Conservation (phyloP, 2,113 vertebrate genomes). For the Pseudolaguvia tuberculata region DNA sequence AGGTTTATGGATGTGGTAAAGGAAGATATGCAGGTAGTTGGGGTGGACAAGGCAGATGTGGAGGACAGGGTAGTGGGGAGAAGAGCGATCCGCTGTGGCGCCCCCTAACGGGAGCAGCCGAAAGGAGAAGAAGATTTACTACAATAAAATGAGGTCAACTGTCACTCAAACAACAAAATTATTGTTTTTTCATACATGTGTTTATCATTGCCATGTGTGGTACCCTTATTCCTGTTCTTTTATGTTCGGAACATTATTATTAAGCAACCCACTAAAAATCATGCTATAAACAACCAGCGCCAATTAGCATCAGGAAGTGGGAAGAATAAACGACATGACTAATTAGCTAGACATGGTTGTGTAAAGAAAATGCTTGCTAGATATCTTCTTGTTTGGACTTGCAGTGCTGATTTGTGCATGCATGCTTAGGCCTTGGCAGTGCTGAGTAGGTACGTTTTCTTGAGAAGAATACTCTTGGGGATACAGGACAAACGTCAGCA, state of each 20-base stretch:
- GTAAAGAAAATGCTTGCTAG: neutral
- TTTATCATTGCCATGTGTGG: neutral
- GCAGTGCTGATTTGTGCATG: neutral
- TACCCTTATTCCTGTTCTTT: constrained; percentile 11
- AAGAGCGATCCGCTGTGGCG: too few relatives aligned
- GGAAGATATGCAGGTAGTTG: too few relatives aligned
- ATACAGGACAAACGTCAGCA: neutral
- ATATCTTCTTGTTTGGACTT: constrained; percentile 6
- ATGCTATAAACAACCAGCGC: neutral
- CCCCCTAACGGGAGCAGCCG: too few relatives aligned
- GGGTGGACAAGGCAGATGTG: too few relatives aligned
- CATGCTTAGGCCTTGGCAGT: neutral
- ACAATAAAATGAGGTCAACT: too few relatives aligned
- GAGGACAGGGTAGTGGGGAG: too few relatives aligned
- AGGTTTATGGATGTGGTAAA: too few relatives aligned
- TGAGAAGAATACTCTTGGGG: neutral
- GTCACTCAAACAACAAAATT: too few relatives aligned
- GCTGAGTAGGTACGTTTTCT: neutral
- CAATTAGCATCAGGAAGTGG: constrained; percentile 3
- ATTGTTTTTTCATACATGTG: too few relatives aligned
- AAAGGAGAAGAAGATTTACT: too few relatives aligned
- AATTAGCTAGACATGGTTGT: neutral
- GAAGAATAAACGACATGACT: constrained; percentile 4
- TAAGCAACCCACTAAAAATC: neutral
- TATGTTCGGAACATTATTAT: neutral